Conservation (phyloP, 2,113 vertebrate species). For the Machaerirhynchus nigripectus region DNA sequence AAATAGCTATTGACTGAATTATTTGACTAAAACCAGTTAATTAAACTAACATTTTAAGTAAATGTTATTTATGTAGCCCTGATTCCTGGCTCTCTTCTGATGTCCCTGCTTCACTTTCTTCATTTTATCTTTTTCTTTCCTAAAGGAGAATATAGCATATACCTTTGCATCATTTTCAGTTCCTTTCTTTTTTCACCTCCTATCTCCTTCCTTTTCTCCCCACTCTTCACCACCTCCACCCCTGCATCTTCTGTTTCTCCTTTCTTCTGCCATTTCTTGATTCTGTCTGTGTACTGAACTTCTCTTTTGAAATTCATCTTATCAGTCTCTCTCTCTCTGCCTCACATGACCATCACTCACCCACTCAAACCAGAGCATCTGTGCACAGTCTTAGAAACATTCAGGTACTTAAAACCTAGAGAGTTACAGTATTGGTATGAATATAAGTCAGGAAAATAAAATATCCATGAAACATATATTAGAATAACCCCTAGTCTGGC, state of each 20-base stretch:
- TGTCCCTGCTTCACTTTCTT: neutral
- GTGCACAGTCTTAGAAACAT: neutral
- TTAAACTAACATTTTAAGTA: neutral
- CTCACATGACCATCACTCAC: slow-evolving; percentile 45
- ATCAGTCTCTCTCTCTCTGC: slow-evolving; percentile 8
- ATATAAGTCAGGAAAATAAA: neutral
- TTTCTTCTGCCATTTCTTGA: slow-evolving; percentile 45
- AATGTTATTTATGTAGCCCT: neutral
- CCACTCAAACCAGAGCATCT: slow-evolving; percentile 44
- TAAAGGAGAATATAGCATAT: neutral
- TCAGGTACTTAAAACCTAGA: neutral
- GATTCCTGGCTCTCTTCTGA: neutral
- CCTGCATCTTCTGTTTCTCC: slow-evolving; percentile 63
- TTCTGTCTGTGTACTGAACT: slow-evolving; percentile 33
- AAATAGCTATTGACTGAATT: neutral
- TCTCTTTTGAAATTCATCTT: slow-evolving; percentile 36
- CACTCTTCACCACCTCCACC: slow-evolving; percentile 57
- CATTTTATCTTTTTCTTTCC: neutral
- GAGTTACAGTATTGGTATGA: neutral
- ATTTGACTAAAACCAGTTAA: neutral
- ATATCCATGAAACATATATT: neutral
- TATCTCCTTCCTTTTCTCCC: slow-evolving; percentile 50
- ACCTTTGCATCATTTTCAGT: slow-evolving; percentile 43
- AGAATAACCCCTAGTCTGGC: neutral
- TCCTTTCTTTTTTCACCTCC: slow-evolving; percentile 53